Conservation (phyloP, 2,113 vertebrate genomes). For the Bungarus multicinctus region DNA sequence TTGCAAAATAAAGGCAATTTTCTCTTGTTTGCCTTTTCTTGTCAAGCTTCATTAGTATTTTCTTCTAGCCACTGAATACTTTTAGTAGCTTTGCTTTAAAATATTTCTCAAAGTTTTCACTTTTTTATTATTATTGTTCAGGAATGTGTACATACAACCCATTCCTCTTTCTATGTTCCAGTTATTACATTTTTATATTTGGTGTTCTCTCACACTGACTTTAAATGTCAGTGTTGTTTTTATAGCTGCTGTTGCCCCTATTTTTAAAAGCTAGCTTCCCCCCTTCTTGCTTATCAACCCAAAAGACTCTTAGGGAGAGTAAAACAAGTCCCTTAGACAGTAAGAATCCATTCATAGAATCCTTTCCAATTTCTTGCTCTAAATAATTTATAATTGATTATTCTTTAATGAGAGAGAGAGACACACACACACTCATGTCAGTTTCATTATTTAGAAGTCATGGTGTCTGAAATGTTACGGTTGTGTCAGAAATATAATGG, state of each 20-base stretch:
- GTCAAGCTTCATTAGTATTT: constrained; percentile 46
- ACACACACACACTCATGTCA: not conserved
- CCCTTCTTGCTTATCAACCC: constrained; percentile 23
- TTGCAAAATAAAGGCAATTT: not conserved
- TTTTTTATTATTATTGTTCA: constrained; percentile 27
- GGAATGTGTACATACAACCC: constrained; percentile 45
- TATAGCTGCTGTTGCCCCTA: constrained; percentile 48
- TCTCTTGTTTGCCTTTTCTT: constrained; percentile 15
- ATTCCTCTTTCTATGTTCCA: constrained; percentile 40
- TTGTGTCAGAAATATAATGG: constrained; percentile 20
- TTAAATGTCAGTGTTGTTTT: constrained; percentile 60
- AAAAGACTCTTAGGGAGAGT: constrained; percentile 29
- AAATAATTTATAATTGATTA: constrained; percentile 40
- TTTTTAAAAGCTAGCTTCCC: constrained; percentile 31
- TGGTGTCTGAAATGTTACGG: constrained; percentile 1
- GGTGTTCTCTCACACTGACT: constrained; percentile 54
- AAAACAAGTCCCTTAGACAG: constrained; percentile 37
- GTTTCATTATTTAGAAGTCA: constrained; percentile 32
- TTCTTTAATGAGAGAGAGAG: constrained; percentile 10
- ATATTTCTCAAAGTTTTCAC: constrained; percentile 13
- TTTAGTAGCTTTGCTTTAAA: constrained; percentile 37
- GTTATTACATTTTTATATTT: constrained; percentile 52
- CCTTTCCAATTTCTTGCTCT: constrained; percentile 17
- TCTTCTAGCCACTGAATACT: constrained; percentile 33
- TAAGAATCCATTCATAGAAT: constrained; percentile 28